These are phyloP conservation scores for Hyppa rectilinea DNA, from an alignment of 2,888 invertebrate genomes.

Conservation along the genomic window DNA sequence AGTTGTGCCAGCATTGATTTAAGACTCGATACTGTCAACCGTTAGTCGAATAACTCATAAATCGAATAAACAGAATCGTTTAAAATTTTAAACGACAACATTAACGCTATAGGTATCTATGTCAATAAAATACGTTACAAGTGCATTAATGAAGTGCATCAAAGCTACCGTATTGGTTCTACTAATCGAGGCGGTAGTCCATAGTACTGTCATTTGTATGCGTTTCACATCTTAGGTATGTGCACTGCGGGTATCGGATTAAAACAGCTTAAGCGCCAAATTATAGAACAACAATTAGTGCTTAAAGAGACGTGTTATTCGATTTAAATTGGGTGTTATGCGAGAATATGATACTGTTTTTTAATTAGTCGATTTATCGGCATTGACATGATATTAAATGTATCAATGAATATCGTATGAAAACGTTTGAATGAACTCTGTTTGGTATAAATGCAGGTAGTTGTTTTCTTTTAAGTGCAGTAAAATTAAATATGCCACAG, in stretches of 20 bases:
- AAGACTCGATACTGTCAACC: conserved; percentile 18
- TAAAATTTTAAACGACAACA: conserved; percentile 51
- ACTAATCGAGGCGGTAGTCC: conserved; percentile 52
- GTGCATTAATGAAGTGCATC: conserved; percentile 63
- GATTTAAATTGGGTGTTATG: conserved; percentile 53
- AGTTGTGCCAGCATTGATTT: conserved; percentile 4
- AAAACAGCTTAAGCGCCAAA: conserved; percentile 66
- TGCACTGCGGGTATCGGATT: conserved; percentile 38
- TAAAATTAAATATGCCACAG: conserved; percentile 1
- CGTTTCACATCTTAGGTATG: conserved; percentile 61
- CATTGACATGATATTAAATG: conserved; percentile 17
- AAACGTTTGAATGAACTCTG: conserved; percentile 13
- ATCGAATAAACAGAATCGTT: conserved; percentile 46
- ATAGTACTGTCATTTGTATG: conserved; percentile 71
- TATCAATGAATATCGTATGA: conserved; percentile 35
- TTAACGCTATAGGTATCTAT: conserved; percentile 51
- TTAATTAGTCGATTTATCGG: conserved; percentile 14
- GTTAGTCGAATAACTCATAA: conserved; percentile 45
- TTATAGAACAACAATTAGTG: conserved; percentile 69
- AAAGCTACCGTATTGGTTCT: conserved; percentile 55
- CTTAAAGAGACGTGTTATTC: conserved; percentile 66
- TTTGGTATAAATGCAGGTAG: conserved; percentile 8
- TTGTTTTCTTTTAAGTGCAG: neutral
- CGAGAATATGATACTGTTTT: neutral
- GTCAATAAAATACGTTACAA: conserved; percentile 58